Percentiles rank a stretch among this genome's conserved stretches.
phyloP scores from a whole-genome alignment of 1,140 invertebrate genomes.

The Papilio glaucus region DNA sequence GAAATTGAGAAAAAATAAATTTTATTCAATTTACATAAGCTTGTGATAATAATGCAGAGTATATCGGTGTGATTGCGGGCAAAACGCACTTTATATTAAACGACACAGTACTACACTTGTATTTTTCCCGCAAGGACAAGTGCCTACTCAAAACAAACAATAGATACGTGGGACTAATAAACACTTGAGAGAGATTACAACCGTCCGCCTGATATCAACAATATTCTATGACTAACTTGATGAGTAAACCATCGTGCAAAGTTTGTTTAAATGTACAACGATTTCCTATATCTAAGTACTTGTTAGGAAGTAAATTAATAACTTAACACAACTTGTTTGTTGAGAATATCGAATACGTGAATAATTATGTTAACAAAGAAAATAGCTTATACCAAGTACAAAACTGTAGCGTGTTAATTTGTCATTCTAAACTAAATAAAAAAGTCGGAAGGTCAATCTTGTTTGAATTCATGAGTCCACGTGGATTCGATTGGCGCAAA shows the following conservation, averaged over 20 bases:
- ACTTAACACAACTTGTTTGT: too few species aligned
- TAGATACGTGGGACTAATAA: conserved; percentile 9
- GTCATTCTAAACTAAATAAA: too few species aligned
- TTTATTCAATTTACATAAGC: neutral
- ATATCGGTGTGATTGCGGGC: neutral
- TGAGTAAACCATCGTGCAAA: neutral
- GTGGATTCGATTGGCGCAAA: too few species aligned
- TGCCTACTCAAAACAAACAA: conserved; percentile 11
- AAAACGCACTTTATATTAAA: neutral
- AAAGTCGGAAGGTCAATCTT: too few species aligned
- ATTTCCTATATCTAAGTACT: too few species aligned
- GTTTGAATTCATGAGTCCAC: too few species aligned
- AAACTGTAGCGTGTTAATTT: too few species aligned
- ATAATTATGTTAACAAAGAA: neutral
- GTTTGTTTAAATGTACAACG: neutral
- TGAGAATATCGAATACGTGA: too few species aligned
- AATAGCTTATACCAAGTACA: too few species aligned
- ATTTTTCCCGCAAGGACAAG: conserved; percentile 10
- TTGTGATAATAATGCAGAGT: neutral
- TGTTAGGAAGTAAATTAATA: too few species aligned
- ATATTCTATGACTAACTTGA: neutral
- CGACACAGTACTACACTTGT: neutral
- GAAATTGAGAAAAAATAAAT: too few species aligned
- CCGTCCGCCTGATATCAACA: neutral
- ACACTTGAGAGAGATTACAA: neutral